Evolutionary conservation across 92 coral and sea anemone genomes (phyloP), one percentile per base, ranked within the genome.

Genomic region (Zoanthus solanderi): DNA sequence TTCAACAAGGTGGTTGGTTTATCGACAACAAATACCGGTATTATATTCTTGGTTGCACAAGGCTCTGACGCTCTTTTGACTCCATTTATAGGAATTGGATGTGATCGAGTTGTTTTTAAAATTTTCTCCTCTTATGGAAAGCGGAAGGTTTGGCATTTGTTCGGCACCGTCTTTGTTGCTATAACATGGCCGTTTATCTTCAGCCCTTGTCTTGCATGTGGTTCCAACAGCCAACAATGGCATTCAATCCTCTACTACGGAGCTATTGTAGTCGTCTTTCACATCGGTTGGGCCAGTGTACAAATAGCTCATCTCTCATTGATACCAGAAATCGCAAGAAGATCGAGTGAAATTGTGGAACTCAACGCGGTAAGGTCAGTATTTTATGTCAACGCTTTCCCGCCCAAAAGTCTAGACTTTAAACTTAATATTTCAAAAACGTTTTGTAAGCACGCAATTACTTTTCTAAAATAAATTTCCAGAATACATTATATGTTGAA

Each of bases 1-100:
- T 94, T 94, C 87, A 92, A 90, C 93, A 92, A 94, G 83, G 93
- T 94, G 1, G 97, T 92, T 52, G 95, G 97, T 9, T 90, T 94
- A 46, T 90, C 95, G 50, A 67, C 97, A 2, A 82, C 89, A 0
- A 84, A 88, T n/a, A 89, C 93, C 0, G 97, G 97, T 23, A 83
- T 90, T 0, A 89, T 94, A 23, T 94, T 94, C 56, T 50, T 94
- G 61, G 85, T 94, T 42, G 97, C 97, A 0, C 95, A 94, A 78
- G 75, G 90, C 4, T 91, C 91, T 0, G 97, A 94, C 17, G 97
- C 97, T 0, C 57, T 94, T 23, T 44, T 92, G n/a, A 94, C 97
- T 10, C 97, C 97, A n/a, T 92, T 94, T 54, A 94, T 92, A 72
- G 95, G 92, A 0, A 84, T 94, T 65, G 92, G 90, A 2, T 84